These are phyloP conservation scores for Piaya cayana DNA, from an alignment of 2,113 vertebrate genomes.

Conservation along the genomic window DNA sequence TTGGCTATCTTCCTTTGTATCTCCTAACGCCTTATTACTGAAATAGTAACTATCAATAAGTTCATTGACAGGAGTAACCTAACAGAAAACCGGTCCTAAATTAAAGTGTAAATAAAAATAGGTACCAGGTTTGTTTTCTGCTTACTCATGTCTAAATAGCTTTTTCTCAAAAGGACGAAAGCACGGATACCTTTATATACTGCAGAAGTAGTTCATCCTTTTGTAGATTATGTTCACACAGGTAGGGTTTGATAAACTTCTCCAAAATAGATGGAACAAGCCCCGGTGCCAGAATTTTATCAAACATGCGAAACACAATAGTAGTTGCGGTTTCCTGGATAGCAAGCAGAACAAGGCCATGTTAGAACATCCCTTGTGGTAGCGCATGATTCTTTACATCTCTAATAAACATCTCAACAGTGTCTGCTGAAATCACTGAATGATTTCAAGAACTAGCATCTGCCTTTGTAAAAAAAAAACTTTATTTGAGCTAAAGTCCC, in stretches of 20 bases:
- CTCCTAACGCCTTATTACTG: neutral
- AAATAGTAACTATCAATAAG: neutral
- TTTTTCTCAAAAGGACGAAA: neutral
- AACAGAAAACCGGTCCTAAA: neutral
- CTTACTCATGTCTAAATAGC: neutral
- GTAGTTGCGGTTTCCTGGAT: constrained; percentile 83
- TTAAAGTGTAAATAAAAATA: neutral
- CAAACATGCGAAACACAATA: constrained; percentile 93
- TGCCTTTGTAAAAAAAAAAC: neutral
- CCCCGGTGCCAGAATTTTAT: constrained; percentile 91
- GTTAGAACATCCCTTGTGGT: neutral
- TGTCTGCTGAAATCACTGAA: neutral
- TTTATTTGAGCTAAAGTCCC: neutral
- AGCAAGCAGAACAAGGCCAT: neutral
- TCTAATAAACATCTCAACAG: neutral
- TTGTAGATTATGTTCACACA: constrained; percentile 82
- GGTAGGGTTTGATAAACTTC: constrained; percentile 85
- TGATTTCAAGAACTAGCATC: neutral
- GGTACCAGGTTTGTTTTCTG: neutral
- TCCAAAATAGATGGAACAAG: constrained; percentile 85
- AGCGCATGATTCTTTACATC: neutral
- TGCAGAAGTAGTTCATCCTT: constrained; percentile 88
- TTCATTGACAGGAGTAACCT: neutral
- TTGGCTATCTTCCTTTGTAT: neutral
- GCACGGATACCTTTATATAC: constrained; percentile 87